Evolutionary conservation across 2,797 vertebrate species (phyloP).

Genomic region (Heterohyrax brucei): DNA sequence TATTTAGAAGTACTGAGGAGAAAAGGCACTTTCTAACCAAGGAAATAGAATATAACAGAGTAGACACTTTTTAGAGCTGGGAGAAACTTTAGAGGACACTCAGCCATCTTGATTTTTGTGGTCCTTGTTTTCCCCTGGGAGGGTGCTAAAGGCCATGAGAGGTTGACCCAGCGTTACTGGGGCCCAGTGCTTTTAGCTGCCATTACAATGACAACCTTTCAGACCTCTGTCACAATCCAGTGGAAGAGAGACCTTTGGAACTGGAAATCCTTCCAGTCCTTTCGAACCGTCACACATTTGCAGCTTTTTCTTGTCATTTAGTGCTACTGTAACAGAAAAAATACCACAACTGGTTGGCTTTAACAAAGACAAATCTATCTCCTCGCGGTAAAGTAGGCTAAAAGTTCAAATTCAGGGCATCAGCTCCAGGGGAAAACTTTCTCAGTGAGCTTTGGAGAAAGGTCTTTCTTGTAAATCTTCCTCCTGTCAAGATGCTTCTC

Average conservation of each 20-base stretch:
- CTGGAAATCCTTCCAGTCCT: not conserved
- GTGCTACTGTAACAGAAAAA: no score
- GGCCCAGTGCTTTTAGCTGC: not conserved
- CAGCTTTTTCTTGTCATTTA: not conserved
- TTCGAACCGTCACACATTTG: slow-evolving; percentile 2
- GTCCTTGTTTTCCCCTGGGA: slow-evolving; percentile 34
- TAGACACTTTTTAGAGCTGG: not conserved
- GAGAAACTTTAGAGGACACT: slow-evolving; percentile 37
- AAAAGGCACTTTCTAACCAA: slow-evolving; percentile 9
- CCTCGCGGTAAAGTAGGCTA: no score
- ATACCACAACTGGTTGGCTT: no score
- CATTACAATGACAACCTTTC: slow-evolving; percentile 7
- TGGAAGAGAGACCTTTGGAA: slow-evolving; percentile 44
- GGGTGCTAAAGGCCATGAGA: not conserved
- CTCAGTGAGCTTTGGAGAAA: no score
- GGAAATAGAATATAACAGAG: not conserved
- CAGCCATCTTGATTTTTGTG: not conserved
- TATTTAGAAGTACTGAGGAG: slow-evolving; percentile 22
- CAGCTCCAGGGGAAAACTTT: no score
- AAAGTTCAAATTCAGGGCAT: no score
- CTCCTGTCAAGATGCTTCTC: no score
- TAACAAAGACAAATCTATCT: no score
- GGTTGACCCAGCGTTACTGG: not conserved
- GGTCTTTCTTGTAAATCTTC: no score
- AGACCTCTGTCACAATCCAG: not conserved